Base-by-base conservation (phyloP, 2,888 invertebrate species). In the Ethmia dodecea region DNA sequence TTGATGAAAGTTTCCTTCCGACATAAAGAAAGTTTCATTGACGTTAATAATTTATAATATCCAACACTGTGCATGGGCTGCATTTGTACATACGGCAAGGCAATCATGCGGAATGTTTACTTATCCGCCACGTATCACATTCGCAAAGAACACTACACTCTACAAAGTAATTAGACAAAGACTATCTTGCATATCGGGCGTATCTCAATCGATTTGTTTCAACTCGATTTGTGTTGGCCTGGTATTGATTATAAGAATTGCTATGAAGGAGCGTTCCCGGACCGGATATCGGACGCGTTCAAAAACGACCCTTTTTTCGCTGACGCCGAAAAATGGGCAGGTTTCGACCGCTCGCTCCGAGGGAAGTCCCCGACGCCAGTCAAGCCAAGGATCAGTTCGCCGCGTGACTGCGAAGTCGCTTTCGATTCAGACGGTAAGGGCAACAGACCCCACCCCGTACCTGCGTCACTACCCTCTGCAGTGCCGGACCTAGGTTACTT, bases 391-490 rank as follows among this genome's bases (percentile, higher is more conserved):
- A 89, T 89, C 67, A 92, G 88, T 81, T 88, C 80, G 58, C 92
- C 92, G 52, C 89, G 92, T 50, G 89, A 91, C 67, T 88, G 88
- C 62, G 91, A 92, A 81, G 87, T 92, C 65, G 92, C 91, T 57
- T 93, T 87, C 80, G 92, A 93, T 86, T 88, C 90, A 78, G 91
- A 92, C 70, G 93, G 93, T 89, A 92, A 89, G 87, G 83, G 79
- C 76, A 70, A 62, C 76, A 79, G 79, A 73, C 70, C 67, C 62
- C 59, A 64, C 52, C 60, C 69, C 71, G 72, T 71, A 62, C 64
- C 79, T 79, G 77, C 79, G 77, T 77, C 77, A 69, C 63, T 57
- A 64, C 70, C 74, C 64, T 26, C 12, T 54, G 47, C 54, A 44
- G 48, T 47, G n/a, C n/a, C n/a, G n/a, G n/a, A n/a, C n/a, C n/a